Evolutionary conservation across 2,797 vertebrate genomes (phyloP), one percentile per base, ranked within the genome.

Genomic region (Cygnus olor): DNA sequence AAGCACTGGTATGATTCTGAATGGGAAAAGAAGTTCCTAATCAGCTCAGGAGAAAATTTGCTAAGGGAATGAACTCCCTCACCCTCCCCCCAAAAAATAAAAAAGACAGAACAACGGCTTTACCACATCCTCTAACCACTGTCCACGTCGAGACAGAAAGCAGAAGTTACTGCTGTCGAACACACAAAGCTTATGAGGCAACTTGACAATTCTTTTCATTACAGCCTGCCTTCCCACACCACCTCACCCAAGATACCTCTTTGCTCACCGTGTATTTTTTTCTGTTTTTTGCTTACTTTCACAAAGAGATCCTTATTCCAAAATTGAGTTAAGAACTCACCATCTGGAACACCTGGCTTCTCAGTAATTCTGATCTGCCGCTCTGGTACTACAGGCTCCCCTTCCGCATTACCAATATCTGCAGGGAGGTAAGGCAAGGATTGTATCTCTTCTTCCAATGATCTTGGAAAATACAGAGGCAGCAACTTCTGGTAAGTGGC

Each of bases 341-440:
- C 99, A 94, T 99, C 99, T 0, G 98, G 97, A 93, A 94, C 97
- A 8, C 99, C 99, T 0, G 99, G 99, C 74, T 99, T 99, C 95
- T 99, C 99, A 3, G 98, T 96, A 74, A 99, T 99, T 87, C 99
- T 98, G 93, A 99, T 99, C 98, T 99, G 99, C 66, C 99, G 97
- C 95, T 99, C 99, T 0, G 99, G 99, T 27, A 99, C 99, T 14
- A 99, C 98, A 0, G 99, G 99, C 91, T 99, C 99, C 5, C 99
- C 99, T 94, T 99, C 99, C 0, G 98, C 98, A 94, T 99, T 99
- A 54, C 99, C 99, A 25, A 99, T 99, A 96, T 99, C 99, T 14
- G 98, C 98, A 21, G 99, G 99, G 49, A 99, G 98, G 69, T 98
- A 97, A 24, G 98, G 98, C 88, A 99, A 97, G 53, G 97, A 98